Percentiles rank a stretch among this genome's conserved stretches.
Conservation (phyloP, 2,888 invertebrate species). For the Megaustenia siamemsis region DNA sequence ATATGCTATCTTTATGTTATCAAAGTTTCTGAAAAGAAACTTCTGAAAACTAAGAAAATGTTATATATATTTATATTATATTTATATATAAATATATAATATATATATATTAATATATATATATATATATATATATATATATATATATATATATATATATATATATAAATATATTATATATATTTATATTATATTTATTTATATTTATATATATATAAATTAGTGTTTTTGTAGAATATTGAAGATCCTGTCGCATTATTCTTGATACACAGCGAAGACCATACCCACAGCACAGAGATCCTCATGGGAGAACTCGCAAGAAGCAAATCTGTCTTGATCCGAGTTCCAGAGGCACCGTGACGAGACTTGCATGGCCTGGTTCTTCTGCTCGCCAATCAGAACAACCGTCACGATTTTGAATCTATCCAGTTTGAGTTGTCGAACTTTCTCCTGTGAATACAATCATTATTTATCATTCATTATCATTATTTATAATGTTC, state of each 20-base stretch:
- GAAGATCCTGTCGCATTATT: constrained; percentile 55
- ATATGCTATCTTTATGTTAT: no score
- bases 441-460: constrained; percentile 24
- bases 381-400: constrained; percentile 65
- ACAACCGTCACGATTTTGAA: constrained; percentile 72
- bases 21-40: no score
- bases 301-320: constrained; percentile 62
- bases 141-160: no score
- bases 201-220: no score
- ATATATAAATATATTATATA: no score
- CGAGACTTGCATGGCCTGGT: constrained; percentile 68
- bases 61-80: no score
- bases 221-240: no score
- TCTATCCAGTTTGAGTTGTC: constrained; percentile 34
- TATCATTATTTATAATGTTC: neutral
- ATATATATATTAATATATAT: no score
- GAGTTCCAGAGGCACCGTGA: constrained; percentile 74
- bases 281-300: constrained; percentile 70
- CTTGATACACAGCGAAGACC: constrained; percentile 72
- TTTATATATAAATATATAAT: no score
- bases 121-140: no score
- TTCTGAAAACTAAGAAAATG: no score
- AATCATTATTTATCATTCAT: neutral
- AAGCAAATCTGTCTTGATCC: constrained; percentile 69
- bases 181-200: no score